phyloP scores from a whole-genome alignment of 2,797 vertebrate species.

The Podarcis lilfordi region DNA sequence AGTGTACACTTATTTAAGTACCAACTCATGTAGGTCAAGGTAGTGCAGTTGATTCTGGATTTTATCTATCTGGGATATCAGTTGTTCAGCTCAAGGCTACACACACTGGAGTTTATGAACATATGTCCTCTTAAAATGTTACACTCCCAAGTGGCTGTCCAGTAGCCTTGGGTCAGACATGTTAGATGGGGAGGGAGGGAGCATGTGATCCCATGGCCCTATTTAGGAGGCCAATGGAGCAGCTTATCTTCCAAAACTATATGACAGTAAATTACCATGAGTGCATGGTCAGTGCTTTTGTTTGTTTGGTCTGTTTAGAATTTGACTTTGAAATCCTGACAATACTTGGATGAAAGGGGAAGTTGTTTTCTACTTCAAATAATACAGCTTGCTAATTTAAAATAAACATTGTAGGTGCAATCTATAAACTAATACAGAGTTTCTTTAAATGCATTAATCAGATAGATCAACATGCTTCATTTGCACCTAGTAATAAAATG shows the following conservation, averaged over 20 bases:
- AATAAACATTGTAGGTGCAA: slow-evolving; percentile 41
- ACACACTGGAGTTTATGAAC: background rate
- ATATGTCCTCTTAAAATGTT: background rate
- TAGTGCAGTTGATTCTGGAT: background rate
- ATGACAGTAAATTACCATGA: background rate
- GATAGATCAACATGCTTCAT: slow-evolving; percentile 48
- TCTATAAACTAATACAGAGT: slow-evolving; percentile 48
- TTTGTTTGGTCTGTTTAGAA: background rate
- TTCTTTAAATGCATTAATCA: slow-evolving; percentile 55
- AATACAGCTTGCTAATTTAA: slow-evolving; percentile 40
- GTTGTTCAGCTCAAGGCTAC: background rate
- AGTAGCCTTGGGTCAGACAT: background rate
- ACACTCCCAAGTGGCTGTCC: no score
- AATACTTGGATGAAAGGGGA: slow-evolving; percentile 1
- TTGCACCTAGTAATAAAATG: slow-evolving; percentile 59
- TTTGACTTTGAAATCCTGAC: slow-evolving; percentile 28
- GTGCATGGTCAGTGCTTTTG: background rate
- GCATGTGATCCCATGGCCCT: background rate
- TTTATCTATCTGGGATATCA: background rate
- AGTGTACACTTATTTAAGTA: background rate
- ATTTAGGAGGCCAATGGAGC: no score
- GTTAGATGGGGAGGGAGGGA: no score
- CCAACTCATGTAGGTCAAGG: background rate
- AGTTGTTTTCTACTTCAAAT: slow-evolving; percentile 32
- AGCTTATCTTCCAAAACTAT: background rate